Percentiles rank a stretch among this genome's conserved stretches.
Conservation (phyloP, 2,888 invertebrate species). For the Cryptocephalus moraei region DNA sequence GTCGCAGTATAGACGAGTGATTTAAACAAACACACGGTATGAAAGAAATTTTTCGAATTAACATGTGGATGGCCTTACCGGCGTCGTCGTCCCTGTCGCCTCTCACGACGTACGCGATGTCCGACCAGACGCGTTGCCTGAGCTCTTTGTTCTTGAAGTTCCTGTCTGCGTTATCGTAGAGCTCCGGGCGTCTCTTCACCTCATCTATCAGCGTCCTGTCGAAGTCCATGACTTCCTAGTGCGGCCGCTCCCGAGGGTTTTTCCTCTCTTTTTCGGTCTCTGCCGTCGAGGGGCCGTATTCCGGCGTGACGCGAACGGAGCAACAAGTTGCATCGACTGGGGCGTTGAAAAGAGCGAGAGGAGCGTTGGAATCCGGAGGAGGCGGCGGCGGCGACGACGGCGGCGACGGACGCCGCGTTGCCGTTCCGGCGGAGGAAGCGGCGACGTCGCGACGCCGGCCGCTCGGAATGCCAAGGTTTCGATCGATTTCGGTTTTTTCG, state of each 20-base stretch:
- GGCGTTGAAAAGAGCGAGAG: background rate
- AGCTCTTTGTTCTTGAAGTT: constrained; percentile 13
- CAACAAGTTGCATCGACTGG: background rate
- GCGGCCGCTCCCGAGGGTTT: background rate
- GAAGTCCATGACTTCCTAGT: constrained; percentile 10
- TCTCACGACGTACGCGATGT: constrained; percentile 11
- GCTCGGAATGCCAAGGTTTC: background rate
- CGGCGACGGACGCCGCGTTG: background rate
- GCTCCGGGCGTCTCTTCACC: constrained; percentile 11
- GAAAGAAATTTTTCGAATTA: no score
- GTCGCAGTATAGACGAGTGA: background rate
- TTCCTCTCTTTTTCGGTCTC: background rate
- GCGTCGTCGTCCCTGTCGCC: constrained; percentile 11
- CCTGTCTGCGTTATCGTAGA: constrained; percentile 13
- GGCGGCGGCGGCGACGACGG: constrained; percentile 1
- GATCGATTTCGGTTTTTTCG: no score
- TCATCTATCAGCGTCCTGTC: constrained; percentile 11
- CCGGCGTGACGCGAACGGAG: constrained; percentile 1
- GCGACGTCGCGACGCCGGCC: constrained; percentile 1
- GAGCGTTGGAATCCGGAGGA: constrained; percentile 2
- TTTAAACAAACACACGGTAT: no score
- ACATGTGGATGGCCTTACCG: constrained; percentile 8
- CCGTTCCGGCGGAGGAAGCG: background rate
- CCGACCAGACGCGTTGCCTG: constrained; percentile 9
- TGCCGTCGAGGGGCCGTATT: background rate